phyloP scores from a whole-genome alignment of 2,888 invertebrate species.

The Thecocarcelia acutangulata region DNA sequence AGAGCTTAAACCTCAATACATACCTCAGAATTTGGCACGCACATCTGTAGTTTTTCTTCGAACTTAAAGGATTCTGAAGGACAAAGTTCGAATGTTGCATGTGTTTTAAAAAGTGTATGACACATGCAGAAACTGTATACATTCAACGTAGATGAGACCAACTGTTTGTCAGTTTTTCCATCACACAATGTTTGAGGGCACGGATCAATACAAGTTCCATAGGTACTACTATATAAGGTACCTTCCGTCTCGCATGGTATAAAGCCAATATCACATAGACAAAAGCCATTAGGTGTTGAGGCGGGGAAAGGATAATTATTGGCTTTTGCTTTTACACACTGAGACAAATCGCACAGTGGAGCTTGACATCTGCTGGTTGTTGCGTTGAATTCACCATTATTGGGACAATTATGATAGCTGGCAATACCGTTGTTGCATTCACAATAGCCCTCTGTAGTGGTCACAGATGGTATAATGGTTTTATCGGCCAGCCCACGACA shows the following conservation, averaged over 20 bases:
- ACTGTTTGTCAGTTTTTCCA: slow-evolving; percentile 35
- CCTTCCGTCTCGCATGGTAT: slow-evolving; percentile 60
- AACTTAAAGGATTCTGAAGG: slow-evolving; percentile 59
- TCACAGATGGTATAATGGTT: slow-evolving; percentile 48
- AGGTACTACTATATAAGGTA: slow-evolving; percentile 49
- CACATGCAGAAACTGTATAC: slow-evolving; percentile 74
- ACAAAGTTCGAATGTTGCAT: slow-evolving; percentile 69
- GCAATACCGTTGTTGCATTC: slow-evolving; percentile 41
- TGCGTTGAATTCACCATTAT: slow-evolving; percentile 49
- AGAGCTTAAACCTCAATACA: slow-evolving; percentile 34
- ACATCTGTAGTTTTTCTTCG: slow-evolving; percentile 44
- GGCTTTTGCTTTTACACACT: slow-evolving; percentile 60
- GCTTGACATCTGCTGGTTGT: slow-evolving; percentile 11
- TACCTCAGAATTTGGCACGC: slow-evolving; percentile 70
- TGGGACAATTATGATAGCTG: slow-evolving; percentile 38
- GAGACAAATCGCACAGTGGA: slow-evolving; percentile 70
- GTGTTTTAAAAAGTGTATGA: not conserved
- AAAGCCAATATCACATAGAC: slow-evolving; percentile 71
- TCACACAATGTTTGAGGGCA: slow-evolving; percentile 27
- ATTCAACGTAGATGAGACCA: slow-evolving; percentile 58
- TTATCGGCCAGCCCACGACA: slow-evolving; percentile 45
- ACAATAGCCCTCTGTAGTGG: slow-evolving; percentile 53
- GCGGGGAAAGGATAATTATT: slow-evolving; percentile 68
- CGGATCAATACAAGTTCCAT: slow-evolving; percentile 13
- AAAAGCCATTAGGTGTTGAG: slow-evolving; percentile 71